These are phyloP conservation scores for Podabrus alpinus DNA, from an alignment of 2,888 invertebrate genomes.

Conservation along the genomic window DNA sequence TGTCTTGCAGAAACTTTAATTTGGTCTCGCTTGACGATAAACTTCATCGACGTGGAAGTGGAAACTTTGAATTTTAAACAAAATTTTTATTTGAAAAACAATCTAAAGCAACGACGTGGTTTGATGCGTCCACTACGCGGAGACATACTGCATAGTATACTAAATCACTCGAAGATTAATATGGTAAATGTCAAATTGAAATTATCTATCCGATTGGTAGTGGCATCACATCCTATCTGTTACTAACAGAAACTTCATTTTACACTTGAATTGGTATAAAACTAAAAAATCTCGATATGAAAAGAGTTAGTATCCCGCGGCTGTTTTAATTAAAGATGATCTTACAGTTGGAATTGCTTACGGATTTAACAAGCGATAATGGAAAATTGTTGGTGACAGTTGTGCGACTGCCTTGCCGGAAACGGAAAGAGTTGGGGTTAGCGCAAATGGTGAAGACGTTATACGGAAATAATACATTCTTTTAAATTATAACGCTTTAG, in stretches of 20 bases:
- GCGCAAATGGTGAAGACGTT: conserved; percentile 29
- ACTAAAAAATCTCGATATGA: conserved; percentile 26
- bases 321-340: conserved; percentile 35
- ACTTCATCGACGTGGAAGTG: neutral
- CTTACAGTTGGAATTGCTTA: conserved; percentile 29
- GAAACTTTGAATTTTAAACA: neutral
- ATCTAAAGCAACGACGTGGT: neutral
- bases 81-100: neutral
- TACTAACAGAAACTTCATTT: conserved; percentile 27
- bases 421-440: conserved; percentile 33
- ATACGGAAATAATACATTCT: conserved; percentile 34
- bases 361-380: conserved; percentile 30
- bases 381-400: conserved; percentile 34
- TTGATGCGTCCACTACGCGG: neutral
- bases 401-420: conserved; percentile 30
- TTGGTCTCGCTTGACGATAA: neutral
- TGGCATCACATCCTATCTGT: neutral
- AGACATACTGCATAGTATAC: too few relatives aligned
- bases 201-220: neutral
- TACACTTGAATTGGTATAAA: conserved; percentile 26
- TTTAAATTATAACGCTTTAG: conserved; percentile 27
- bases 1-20: neutral
- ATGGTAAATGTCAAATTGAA: too few relatives aligned
- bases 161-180: too few relatives aligned
- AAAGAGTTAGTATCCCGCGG: conserved; percentile 27